A percentile compares a stretch with the other conserved stretches of the same genome.
Conservation (phyloP, 2,888 invertebrate genomes). For the Lottia scabra region DNA sequence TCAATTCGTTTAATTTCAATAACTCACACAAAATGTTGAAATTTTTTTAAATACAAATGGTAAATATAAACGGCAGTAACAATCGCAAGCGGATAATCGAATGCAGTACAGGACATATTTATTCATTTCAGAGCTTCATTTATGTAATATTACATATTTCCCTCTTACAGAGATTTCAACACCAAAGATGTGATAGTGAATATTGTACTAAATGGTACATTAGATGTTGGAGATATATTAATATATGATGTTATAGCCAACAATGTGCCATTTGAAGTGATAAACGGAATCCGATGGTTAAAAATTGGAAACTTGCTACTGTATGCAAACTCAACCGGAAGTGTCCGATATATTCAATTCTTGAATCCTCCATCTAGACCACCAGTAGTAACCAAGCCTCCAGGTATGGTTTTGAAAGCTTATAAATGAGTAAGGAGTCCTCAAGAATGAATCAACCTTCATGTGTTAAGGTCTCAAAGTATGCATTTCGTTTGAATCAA, state of each 20-base stretch:
- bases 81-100: too few relatives aligned
- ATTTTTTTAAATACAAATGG: too few relatives aligned
- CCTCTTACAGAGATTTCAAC: background rate
- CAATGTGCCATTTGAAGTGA: background rate
- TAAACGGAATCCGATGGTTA: slow-evolving; percentile 8
- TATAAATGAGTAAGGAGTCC: too few relatives aligned
- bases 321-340: background rate
- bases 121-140: too few relatives aligned
- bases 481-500: too few relatives aligned
- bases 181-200: slow-evolving; percentile 3
- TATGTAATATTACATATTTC: background rate
- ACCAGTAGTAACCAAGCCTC: background rate
- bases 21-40: too few relatives aligned
- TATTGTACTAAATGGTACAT: slow-evolving; percentile 11
- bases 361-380: background rate
- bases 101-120: too few relatives aligned
- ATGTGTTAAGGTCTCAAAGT: too few relatives aligned
- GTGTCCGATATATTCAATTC: background rate
- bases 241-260: slow-evolving; percentile 12
- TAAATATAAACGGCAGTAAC: too few relatives aligned
- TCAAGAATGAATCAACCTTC: too few relatives aligned
- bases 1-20: too few relatives aligned
- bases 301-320: slow-evolving; percentile 6
- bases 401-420: too few relatives aligned
- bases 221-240: slow-evolving; percentile 8